These are phyloP conservation scores for Ceratitis capitata DNA, from an alignment of 1,140 invertebrate species.

Conservation along the genomic window DNA sequence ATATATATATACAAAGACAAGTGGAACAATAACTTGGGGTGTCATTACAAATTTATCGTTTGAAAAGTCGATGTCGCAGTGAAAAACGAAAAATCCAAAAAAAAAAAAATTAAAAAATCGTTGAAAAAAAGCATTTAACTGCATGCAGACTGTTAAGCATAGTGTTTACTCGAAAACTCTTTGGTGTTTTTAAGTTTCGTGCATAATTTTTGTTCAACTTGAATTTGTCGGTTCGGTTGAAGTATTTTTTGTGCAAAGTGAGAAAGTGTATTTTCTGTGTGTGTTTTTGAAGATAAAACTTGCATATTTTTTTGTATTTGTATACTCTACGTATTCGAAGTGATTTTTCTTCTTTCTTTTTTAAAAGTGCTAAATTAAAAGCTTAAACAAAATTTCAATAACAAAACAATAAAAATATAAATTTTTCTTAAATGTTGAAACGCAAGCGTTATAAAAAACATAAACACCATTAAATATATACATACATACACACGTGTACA, in stretches of 20 bases:
- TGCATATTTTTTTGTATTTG: neutral
- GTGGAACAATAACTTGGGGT: neutral
- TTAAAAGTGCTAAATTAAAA: too few relatives aligned
- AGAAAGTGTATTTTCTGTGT: neutral
- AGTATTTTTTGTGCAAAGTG: neutral
- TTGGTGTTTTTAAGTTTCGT: conserved; percentile 33
- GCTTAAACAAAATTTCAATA: too few relatives aligned
- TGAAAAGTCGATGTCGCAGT: conserved; percentile 31
- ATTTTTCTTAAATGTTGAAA: conserved; percentile 19
- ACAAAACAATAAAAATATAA: neutral
- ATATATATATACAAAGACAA: conserved; percentile 11
- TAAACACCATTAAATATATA: neutral
- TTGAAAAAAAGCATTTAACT: neutral
- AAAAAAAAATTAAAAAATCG: too few relatives aligned
- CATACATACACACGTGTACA: too few relatives aligned
- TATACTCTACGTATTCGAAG: neutral
- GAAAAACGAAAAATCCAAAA: conserved; percentile 33
- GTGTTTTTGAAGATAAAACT: neutral
- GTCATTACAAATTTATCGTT: conserved; percentile 19
- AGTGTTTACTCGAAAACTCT: neutral
- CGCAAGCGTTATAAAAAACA: conserved; percentile 35
- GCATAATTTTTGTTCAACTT: neutral
- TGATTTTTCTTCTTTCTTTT: too few relatives aligned
- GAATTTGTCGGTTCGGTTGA: neutral
- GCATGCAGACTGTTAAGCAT: conserved; percentile 20